phyloP scores from a whole-genome alignment of 2,797 vertebrate genomes.

The Enteromius thamalakanensis region DNA sequence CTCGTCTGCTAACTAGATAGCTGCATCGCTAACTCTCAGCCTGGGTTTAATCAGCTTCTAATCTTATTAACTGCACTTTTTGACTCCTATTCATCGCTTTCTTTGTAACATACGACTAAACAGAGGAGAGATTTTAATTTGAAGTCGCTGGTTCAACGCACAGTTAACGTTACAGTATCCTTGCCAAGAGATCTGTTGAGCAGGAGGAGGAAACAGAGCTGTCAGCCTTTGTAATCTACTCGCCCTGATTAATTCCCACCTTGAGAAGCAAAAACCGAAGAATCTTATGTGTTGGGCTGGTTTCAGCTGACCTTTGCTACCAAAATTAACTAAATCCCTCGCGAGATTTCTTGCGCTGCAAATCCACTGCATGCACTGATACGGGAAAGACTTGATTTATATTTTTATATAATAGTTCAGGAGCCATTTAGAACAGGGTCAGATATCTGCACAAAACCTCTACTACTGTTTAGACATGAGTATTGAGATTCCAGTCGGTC shows the following conservation, averaged over 20 bases:
- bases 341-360: slow-evolving; percentile 21
- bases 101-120: slow-evolving; percentile 5
- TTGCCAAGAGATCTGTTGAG: slow-evolving; percentile 1
- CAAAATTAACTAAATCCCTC: slow-evolving; percentile 29
- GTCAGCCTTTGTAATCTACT: slow-evolving; percentile 18
- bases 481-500: slow-evolving; percentile 94
- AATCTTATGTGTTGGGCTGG: slow-evolving; percentile 44
- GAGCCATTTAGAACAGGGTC: slow-evolving; percentile 39
- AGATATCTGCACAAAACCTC: slow-evolving; percentile 58
- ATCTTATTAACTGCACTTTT: slow-evolving; percentile 42
- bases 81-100: slow-evolving; percentile 11
- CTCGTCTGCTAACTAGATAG: slow-evolving; percentile 37
- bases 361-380: slow-evolving; percentile 55
- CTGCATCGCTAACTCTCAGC: slow-evolving; percentile 37
- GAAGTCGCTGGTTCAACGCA: background rate
- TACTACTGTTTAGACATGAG: slow-evolving; percentile 82
- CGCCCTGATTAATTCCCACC: slow-evolving; percentile 23
- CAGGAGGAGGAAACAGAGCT: slow-evolving; percentile 6
- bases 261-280: background rate
- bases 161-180: background rate
- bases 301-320: slow-evolving; percentile 44
- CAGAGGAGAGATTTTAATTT: slow-evolving; percentile 1
- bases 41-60: slow-evolving; percentile 34
- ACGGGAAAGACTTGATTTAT: slow-evolving; percentile 49
- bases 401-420: slow-evolving; percentile 57